Conservation (phyloP, 2,888 invertebrate genomes). For the Drosophila stalkeri region DNA sequence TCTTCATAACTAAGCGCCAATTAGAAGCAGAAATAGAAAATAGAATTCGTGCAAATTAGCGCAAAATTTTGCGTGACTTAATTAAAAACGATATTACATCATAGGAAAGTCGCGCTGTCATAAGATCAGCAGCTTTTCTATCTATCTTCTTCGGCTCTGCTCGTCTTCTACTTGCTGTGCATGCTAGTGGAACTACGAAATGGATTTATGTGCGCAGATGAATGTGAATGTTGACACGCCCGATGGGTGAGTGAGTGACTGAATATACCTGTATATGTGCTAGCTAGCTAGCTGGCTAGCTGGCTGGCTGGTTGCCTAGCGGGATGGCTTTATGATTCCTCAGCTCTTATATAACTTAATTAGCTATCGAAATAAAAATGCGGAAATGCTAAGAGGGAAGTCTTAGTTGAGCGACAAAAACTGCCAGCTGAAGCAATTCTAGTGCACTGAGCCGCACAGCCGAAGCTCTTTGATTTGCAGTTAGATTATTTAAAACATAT, state of each 20-base stretch:
- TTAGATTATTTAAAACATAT: not conserved
- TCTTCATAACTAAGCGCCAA: constrained; percentile 27
- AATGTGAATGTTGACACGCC: constrained; percentile 54
- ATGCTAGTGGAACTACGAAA: constrained; percentile 61
- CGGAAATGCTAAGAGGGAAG: constrained; percentile 53
- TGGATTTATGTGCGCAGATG: constrained; percentile 47
- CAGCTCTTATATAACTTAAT: constrained; percentile 58
- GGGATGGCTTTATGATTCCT: constrained; percentile 48
- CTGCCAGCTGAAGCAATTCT: constrained; percentile 32
- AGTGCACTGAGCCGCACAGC: constrained; percentile 31
- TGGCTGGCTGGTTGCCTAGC: constrained; percentile 27
- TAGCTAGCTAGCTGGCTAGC: constrained; percentile 37
- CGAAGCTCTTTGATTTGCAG: constrained; percentile 11
- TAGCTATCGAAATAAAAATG: constrained; percentile 55
- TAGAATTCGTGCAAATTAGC: constrained; percentile 65
- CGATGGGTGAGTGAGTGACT: constrained; percentile 37
- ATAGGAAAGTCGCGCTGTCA: constrained; percentile 59
- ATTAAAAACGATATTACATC: constrained; percentile 75
- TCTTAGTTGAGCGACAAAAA: constrained; percentile 24
- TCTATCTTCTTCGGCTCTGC: constrained; percentile 12
- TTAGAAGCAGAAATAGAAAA: constrained; percentile 65
- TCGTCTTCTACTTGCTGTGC: constrained; percentile 39
- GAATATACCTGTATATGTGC: constrained; percentile 32
- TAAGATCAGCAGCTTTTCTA: constrained; percentile 49
- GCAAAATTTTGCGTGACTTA: constrained; percentile 78